phyloP scores from a whole-genome alignment of 2,888 invertebrate genomes.

The Andrena minutula region DNA sequence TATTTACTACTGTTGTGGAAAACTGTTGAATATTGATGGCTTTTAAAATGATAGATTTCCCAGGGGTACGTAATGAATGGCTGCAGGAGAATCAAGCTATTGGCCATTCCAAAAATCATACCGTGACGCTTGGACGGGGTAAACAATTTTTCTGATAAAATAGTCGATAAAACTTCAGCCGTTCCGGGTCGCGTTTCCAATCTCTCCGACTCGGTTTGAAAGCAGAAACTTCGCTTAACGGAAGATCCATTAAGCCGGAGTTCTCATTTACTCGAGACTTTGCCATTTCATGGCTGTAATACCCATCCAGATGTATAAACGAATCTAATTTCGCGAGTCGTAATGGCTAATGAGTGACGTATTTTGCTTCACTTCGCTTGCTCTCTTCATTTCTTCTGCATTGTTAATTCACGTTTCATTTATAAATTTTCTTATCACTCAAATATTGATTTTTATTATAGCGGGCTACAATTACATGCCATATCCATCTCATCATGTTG shows the following conservation, averaged over 20 bases:
- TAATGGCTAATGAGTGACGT: slow-evolving; percentile 30
- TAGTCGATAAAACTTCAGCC: slow-evolving; percentile 30
- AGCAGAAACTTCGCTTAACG: slow-evolving; percentile 47
- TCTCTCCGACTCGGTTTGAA: slow-evolving; percentile 23
- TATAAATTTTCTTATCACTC: not conserved
- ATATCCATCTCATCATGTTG: no score
- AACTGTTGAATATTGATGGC: no score
- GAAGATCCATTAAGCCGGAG: slow-evolving; percentile 51
- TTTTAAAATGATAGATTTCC: no score
- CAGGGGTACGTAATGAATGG: not conserved
- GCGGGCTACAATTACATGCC: no score
- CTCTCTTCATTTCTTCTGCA: not conserved
- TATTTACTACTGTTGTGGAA: no score
- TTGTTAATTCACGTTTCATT: not conserved
- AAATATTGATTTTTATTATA: no score
- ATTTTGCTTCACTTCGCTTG: slow-evolving; percentile 12
- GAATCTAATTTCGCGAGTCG: slow-evolving; percentile 46
- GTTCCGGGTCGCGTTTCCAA: slow-evolving; percentile 25
- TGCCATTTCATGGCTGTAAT: slow-evolving; percentile 44
- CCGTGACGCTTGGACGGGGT: not conserved
- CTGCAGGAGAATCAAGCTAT: not conserved
- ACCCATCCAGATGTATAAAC: slow-evolving; percentile 55
- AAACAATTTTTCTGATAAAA: slow-evolving; percentile 26
- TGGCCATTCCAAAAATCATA: slow-evolving; percentile 3
- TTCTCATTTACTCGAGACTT: slow-evolving; percentile 57